Evolutionary conservation across 2,888 invertebrate species (phyloP).

Genomic region (Meiosimyza platycephala): DNA sequence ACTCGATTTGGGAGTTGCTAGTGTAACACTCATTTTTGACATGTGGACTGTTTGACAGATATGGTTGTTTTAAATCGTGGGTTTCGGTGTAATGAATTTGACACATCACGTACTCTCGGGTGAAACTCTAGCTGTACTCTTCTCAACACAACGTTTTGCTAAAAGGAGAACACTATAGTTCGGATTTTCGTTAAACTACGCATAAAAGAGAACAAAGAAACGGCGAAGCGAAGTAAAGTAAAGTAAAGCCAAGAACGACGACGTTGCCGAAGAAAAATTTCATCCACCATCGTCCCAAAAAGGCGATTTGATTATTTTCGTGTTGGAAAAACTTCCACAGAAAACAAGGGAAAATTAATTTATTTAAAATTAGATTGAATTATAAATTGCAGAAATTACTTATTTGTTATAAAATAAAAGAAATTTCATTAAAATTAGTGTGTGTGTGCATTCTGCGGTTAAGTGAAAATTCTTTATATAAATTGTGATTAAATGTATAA

Average conservation of each 20-base stretch:
- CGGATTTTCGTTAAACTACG: too few relatives aligned
- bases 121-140: slow-evolving; percentile 27
- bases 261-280: slow-evolving; percentile 21
- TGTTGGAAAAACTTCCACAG: slow-evolving; percentile 38
- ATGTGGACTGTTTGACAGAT: too few relatives aligned
- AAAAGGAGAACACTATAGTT: neutral
- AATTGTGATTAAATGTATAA: slow-evolving; percentile 7
- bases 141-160: neutral
- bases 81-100: slow-evolving; percentile 14
- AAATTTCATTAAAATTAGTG: slow-evolving; percentile 11
- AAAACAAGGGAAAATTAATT: slow-evolving; percentile 33
- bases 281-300: slow-evolving; percentile 33
- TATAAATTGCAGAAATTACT: slow-evolving; percentile 34
- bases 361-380: slow-evolving; percentile 31
- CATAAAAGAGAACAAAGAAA: slow-evolving; percentile 10
- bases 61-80: neutral
- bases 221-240: slow-evolving; percentile 4
- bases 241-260: slow-evolving; percentile 20
- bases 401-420: slow-evolving; percentile 24
- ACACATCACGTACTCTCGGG: slow-evolving; percentile 37
- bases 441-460: slow-evolving; percentile 33
- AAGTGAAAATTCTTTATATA: slow-evolving; percentile 26
- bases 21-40: too few relatives aligned
- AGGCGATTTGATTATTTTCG: slow-evolving; percentile 42
- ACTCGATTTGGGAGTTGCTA: too few relatives aligned